Evolutionary conservation across 2,113 vertebrate genomes (phyloP).

Genomic region (Atlantisia rogersi): DNA sequence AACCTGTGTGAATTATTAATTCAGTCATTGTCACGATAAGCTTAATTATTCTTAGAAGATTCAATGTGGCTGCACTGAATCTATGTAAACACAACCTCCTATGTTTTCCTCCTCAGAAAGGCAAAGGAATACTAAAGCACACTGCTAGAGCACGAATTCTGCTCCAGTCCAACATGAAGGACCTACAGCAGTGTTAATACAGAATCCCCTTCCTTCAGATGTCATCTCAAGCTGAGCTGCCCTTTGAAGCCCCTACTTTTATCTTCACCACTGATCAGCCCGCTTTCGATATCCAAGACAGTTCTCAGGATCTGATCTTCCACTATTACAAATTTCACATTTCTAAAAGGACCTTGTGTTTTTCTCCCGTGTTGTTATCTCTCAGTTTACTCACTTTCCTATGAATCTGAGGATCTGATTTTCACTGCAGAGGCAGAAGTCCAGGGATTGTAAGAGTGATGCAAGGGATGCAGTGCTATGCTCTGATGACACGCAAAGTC

Average conservation of each 20-base stretch:
- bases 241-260: neutral
- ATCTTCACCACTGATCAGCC: neutral
- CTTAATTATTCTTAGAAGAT: neutral
- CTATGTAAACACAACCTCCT: neutral
- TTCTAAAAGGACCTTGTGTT: neutral
- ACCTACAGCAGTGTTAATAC: neutral
- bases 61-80: neutral
- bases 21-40: neutral
- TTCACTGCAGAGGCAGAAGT: neutral
- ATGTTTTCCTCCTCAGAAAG: neutral
- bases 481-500: neutral
- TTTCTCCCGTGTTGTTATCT: neutral
- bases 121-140: neutral
- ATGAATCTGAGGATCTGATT: neutral
- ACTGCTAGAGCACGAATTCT: neutral
- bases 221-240: too few relatives aligned
- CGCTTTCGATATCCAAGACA: neutral
- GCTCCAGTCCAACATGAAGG: neutral
- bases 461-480: neutral
- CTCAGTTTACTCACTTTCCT: neutral
- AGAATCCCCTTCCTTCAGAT: neutral
- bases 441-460: neutral
- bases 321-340: neutral
- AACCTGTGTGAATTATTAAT: neutral
- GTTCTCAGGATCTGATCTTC: neutral